Evolutionary conservation across 2,888 invertebrate genomes (phyloP), one percentile per base, ranked within the genome.

Genomic region (Torymus tubicola): DNA sequence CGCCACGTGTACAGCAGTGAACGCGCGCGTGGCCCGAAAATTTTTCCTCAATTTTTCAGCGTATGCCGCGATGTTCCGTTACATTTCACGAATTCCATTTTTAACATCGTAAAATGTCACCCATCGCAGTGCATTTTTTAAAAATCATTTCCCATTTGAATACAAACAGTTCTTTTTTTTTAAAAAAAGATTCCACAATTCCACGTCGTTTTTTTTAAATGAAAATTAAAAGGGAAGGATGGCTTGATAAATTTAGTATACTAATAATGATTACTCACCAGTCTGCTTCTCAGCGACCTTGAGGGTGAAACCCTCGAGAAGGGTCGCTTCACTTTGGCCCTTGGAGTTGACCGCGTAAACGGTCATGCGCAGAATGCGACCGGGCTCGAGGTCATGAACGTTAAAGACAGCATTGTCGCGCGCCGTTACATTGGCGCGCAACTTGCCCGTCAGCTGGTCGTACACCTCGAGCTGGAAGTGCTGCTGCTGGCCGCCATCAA

Each of bases 341-440:
- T 96, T 95, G 8, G 95, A 93, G 90, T 98, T 98, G 80, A 94
- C 94, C 1, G 97, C 95, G 90, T 96, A 97, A 82, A 97, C 93
- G 73, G 95, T 92, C 90, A 97, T 94, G 86, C 94, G 94, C 84
- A 97, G 93, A 16, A 94, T 93, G 86, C 95, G 95, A 8, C 96
- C 97, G 0, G 97, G 94, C 76, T 96, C 95, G 73, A 98, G 92
- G 5, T 94, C 95, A 84, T 94, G 94, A 0, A 97, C 95, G 77
- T 94, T 94, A 92, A 97, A 96, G 53, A 94, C 92, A 0, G 97
- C 95, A 60, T 83, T 88, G 85, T 93, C 93, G 83, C 93, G 93
- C 57, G 95, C 94, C 2, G 95, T 94, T 11, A 94, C 93, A 88
- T 96, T 96, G 12, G 94, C 93, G 85, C 94, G 92, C 21, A 95